phyloP scores from a whole-genome alignment of 2,113 vertebrate genomes.

The Paramisgurnus dabryanus region DNA sequence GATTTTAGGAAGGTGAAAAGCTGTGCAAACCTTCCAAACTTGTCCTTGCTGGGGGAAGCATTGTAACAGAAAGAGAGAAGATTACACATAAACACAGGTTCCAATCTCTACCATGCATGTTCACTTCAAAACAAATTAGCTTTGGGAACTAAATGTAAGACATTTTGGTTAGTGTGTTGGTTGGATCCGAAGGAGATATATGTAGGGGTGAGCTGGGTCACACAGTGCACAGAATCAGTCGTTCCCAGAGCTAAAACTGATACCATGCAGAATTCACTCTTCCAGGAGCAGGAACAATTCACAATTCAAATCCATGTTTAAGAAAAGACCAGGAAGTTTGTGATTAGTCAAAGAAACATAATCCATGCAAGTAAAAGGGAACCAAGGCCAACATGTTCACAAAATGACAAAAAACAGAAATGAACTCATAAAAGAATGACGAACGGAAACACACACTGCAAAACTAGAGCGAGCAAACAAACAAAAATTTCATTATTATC shows the following conservation, averaged over 20 bases:
- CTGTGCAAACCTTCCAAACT: slow-evolving; percentile 99
- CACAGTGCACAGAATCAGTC: slow-evolving; percentile 31
- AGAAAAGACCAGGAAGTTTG: slow-evolving; percentile 46
- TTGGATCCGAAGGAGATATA: slow-evolving; percentile 29
- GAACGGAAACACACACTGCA: slow-evolving; percentile 34
- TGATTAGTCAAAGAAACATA: slow-evolving; percentile 52
- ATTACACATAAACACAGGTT: slow-evolving; percentile 87
- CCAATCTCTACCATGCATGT: slow-evolving; percentile 72
- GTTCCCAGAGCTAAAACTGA: slow-evolving; percentile 56
- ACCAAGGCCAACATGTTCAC: slow-evolving; percentile 36
- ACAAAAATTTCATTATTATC: slow-evolving; percentile 17
- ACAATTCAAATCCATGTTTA: slow-evolving; percentile 42
- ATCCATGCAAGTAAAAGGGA: slow-evolving; percentile 52
- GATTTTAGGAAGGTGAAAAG: slow-evolving; percentile 98
- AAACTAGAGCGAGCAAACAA: slow-evolving; percentile 31
- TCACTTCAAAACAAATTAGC: slow-evolving; percentile 66
- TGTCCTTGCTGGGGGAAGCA: slow-evolving; percentile 99
- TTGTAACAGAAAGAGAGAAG: slow-evolving; percentile 98
- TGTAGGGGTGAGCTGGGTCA: slow-evolving; percentile 34
- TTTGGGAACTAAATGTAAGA: slow-evolving; percentile 62
- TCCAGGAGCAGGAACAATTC: slow-evolving; percentile 39
- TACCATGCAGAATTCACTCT: slow-evolving; percentile 52
- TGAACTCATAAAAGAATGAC: slow-evolving; percentile 15
- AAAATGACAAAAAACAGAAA: slow-evolving; percentile 7
- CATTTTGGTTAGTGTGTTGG: slow-evolving; percentile 11